These are phyloP conservation scores for Bubo bubo DNA, from an alignment of 2,113 vertebrate species.

Conservation along the genomic window DNA sequence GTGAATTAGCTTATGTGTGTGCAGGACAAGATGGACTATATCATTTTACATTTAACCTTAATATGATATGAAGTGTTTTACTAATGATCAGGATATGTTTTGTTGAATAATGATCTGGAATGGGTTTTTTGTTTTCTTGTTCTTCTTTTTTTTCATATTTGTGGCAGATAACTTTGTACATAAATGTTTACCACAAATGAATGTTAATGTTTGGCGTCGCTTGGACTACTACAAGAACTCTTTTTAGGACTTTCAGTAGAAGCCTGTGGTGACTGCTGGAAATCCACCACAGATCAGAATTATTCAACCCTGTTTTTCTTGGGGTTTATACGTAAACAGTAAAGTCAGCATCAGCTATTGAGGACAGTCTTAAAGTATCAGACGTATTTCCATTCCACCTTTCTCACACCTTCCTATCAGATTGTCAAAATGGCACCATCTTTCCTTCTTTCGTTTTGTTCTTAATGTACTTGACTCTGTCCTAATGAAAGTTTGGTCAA, in stretches of 20 bases:
- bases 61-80: constrained; percentile 85
- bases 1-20: constrained; percentile 76
- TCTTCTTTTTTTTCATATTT: constrained; percentile 31
- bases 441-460: constrained; percentile 56
- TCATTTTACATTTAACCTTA: constrained; percentile 81
- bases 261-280: constrained; percentile 74
- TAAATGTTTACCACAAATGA: constrained; percentile 92
- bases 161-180: constrained; percentile 89
- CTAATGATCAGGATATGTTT: constrained; percentile 83
- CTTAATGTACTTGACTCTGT: constrained; percentile 72
- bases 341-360: constrained; percentile 79
- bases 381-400: constrained; percentile 57
- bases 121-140: constrained; percentile 41
- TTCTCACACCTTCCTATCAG: constrained; percentile 77
- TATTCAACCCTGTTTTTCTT: constrained; percentile 79
- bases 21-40: constrained; percentile 80
- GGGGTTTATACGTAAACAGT: constrained; percentile 81
- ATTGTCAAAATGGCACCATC: constrained; percentile 87
- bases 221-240: constrained; percentile 82
- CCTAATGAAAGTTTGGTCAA: constrained; percentile 78
- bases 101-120: constrained; percentile 84
- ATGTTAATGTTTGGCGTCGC: constrained; percentile 89
- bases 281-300: constrained; percentile 75
- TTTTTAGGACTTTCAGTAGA: constrained; percentile 78
- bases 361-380: constrained; percentile 78